Conservation (phyloP, 2,113 vertebrate species). For the Apteryx mantelli region DNA sequence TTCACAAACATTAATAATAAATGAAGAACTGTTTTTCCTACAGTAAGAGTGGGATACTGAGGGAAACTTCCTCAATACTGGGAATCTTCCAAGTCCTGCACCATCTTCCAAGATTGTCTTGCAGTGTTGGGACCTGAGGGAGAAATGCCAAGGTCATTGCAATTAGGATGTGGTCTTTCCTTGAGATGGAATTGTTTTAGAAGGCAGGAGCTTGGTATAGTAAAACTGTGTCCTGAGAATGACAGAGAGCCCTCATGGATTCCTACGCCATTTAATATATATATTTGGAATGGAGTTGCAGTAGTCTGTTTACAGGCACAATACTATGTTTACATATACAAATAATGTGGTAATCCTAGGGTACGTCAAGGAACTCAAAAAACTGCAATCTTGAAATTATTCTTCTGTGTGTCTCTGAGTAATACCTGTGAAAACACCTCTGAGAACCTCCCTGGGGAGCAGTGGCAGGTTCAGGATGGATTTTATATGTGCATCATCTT, state of each 20-base stretch:
- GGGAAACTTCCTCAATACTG: background rate
- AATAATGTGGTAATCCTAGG: background rate
- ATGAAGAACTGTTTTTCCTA: background rate
- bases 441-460: background rate
- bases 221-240: background rate
- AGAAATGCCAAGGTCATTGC: background rate
- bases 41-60: background rate
- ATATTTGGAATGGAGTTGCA: background rate
- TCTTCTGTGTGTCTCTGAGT: background rate
- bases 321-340: background rate
- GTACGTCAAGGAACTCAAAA: background rate
- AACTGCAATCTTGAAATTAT: background rate
- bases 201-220: background rate
- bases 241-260: accelerated
- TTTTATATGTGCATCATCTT: accelerated
- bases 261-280: background rate
- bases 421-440: background rate
- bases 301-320: background rate
- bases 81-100: background rate
- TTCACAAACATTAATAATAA: background rate
- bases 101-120: background rate
- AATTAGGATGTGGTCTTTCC: background rate
- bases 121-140: background rate
- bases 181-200: background rate
- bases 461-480: background rate